A percentile compares a stretch with the other conserved stretches of the same genome.
These are phyloP conservation scores for Rhagophthalmus giganteus DNA, from an alignment of 2,888 invertebrate genomes.

Conservation along the genomic window DNA sequence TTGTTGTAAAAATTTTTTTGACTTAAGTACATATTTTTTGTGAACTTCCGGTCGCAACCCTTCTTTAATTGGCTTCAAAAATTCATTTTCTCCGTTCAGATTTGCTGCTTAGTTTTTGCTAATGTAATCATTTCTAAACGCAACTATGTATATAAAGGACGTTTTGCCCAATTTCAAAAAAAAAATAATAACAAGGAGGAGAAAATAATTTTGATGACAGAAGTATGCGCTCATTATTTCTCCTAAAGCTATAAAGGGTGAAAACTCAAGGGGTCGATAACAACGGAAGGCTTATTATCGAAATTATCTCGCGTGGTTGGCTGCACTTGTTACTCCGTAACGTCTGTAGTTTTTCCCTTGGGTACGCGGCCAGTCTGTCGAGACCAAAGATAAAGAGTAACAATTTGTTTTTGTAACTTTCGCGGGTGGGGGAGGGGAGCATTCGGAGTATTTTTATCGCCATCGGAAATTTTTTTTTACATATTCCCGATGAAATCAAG, in stretches of 20 bases:
- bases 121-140: too few species aligned
- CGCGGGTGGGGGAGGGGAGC: too few species aligned
- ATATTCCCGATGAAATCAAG: conserved; percentile 45
- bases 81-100: conserved; percentile 1
- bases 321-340: conserved; percentile 43
- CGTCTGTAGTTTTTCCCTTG: conserved; percentile 53
- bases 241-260: conserved; percentile 27
- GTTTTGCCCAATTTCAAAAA: too few species aligned
- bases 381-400: conserved; percentile 33
- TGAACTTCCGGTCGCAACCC: not conserved
- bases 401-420: conserved; percentile 4
- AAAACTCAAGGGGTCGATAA: conserved; percentile 38
- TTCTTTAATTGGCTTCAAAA: not conserved
- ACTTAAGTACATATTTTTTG: too few species aligned
- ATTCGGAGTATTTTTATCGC: too few species aligned
- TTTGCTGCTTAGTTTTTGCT: conserved; percentile 2
- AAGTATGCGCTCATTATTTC: conserved; percentile 30
- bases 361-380: conserved; percentile 46
- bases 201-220: conserved; percentile 23
- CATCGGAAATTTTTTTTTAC: too few species aligned
- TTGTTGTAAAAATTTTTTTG: not conserved
- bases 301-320: conserved; percentile 40
- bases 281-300: conserved; percentile 43
- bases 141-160: too few species aligned
- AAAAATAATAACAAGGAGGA: conserved; percentile 13